These are phyloP conservation scores for Phlogophora meticulosa DNA, from an alignment of 2,888 invertebrate genomes.

Conservation along the genomic window DNA sequence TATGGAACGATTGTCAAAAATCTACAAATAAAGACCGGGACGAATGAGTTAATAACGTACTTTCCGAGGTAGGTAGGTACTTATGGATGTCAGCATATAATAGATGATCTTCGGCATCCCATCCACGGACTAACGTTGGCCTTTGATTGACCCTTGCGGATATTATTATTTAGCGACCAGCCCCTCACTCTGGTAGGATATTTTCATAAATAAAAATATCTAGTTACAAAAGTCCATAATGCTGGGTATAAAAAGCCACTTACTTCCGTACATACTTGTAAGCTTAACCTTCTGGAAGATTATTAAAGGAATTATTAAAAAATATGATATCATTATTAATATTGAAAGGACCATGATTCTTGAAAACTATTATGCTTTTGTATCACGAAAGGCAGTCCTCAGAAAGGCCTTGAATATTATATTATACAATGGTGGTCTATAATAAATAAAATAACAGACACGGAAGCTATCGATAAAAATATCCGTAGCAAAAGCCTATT, in stretches of 20 bases:
- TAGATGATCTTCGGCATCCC: too few relatives aligned
- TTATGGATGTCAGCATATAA: too few relatives aligned
- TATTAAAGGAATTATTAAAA: conserved; percentile 4
- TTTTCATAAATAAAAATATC: neutral
- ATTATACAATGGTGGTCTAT: neutral
- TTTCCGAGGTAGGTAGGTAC: too few relatives aligned
- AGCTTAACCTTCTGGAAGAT: conserved; percentile 18
- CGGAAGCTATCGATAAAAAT: neutral
- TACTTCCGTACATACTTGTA: conserved; percentile 1
- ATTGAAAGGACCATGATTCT: neutral
- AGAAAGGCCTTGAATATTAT: conserved; percentile 38
- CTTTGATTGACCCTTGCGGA: too few relatives aligned
- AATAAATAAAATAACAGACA: conserved; percentile 11
- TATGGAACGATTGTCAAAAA: too few relatives aligned
- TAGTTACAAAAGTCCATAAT: neutral
- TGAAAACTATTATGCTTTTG: conserved; percentile 29
- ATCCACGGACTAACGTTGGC: too few relatives aligned
- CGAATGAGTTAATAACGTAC: too few relatives aligned
- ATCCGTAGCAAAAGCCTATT: neutral
- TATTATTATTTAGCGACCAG: too few relatives aligned
- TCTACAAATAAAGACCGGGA: too few relatives aligned
- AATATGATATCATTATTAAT: conserved; percentile 9
- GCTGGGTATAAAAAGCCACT: neutral
- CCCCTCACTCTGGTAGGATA: neutral
- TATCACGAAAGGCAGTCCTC: conserved; percentile 39